Conservation (phyloP, 2,797 vertebrate species). For the Pampus argenteus region DNA sequence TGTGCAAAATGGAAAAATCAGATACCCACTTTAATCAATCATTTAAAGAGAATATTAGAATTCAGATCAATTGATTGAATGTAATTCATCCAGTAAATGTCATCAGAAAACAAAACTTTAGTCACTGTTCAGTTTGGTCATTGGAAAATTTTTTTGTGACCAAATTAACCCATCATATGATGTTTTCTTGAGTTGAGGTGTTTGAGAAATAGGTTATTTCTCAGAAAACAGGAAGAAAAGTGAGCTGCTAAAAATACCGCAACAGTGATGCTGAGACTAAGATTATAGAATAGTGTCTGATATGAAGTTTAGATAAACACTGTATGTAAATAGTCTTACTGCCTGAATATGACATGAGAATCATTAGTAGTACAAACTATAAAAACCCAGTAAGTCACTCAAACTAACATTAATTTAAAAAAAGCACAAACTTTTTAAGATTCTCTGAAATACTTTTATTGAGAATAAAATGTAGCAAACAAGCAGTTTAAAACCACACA, state of each 20-base stretch:
- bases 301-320: neutral
- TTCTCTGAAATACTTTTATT: conserved; percentile 36
- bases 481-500: neutral
- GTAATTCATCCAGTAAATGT: neutral
- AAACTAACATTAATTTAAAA: neutral
- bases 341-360: neutral
- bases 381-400: neutral
- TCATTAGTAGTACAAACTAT: neutral
- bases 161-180: neutral
- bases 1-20: neutral
- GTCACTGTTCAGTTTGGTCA: conserved; percentile 6
- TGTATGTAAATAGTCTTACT: neutral
- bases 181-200: neutral
- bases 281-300: neutral
- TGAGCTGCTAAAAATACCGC: conserved; percentile 26
- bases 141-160: conserved; percentile 2
- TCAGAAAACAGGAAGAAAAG: conserved; percentile 12
- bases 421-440: neutral
- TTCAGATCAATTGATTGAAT: neutral
- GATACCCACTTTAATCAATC: neutral
- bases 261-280: neutral
- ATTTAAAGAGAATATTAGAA: neutral
- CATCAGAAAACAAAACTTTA: neutral
- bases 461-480: neutral
- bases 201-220: conserved; percentile 14